Conservation (phyloP, 1,140 invertebrate species). For the Solenopsis fugax region DNA sequence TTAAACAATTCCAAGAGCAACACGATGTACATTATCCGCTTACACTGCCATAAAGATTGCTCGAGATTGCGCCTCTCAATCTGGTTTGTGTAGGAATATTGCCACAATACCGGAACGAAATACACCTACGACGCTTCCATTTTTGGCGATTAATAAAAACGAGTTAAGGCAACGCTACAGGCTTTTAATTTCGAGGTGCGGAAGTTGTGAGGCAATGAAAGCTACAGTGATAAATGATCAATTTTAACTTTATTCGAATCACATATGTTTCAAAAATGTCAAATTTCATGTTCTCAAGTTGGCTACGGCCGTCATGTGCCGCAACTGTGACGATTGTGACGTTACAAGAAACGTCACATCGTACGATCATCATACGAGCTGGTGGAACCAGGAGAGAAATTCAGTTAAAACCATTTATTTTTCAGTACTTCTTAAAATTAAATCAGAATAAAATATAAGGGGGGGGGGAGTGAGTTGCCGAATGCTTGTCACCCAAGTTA, state of each 20-base stretch:
- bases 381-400: not conserved
- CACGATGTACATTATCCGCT: slow-evolving; percentile 15
- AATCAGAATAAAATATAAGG: not conserved
- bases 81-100: not conserved
- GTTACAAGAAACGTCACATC: slow-evolving; percentile 40
- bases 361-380: slow-evolving; percentile 32
- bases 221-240: not conserved
- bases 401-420: not conserved
- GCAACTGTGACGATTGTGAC: not conserved
- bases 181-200: not conserved
- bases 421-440: not conserved
- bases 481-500: too few relatives aligned
- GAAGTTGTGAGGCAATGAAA: not conserved
- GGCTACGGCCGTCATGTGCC: not conserved
- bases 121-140: not conserved
- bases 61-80: slow-evolving; percentile 16
- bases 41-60: slow-evolving; percentile 33
- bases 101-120: slow-evolving; percentile 35
- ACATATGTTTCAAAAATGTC: not conserved
- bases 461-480: too few relatives aligned
- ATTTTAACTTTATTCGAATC: not conserved
- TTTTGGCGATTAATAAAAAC: not conserved
- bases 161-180: not conserved
- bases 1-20: not conserved
- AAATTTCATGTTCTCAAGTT: slow-evolving; percentile 16